These are phyloP conservation scores for Rhyacichthys aspro DNA, from an alignment of 2,797 vertebrate species.

Conservation along the genomic window DNA sequence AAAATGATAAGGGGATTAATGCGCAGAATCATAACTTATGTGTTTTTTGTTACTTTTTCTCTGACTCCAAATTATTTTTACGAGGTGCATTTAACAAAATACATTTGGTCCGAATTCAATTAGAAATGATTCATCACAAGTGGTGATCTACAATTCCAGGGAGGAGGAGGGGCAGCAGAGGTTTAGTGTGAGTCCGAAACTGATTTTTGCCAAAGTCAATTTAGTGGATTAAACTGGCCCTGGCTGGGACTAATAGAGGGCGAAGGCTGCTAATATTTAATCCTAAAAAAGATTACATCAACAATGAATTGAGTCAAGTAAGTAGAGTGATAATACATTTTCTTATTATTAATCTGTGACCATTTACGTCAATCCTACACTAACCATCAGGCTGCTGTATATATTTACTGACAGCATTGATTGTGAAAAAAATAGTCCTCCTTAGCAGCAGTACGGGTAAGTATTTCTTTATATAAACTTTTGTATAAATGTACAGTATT, in stretches of 20 bases:
- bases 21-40: neutral
- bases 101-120: constrained; percentile 9
- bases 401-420: neutral
- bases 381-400: neutral
- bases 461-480: constrained; percentile 3
- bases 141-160: constrained; percentile 3
- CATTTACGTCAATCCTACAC: neutral
- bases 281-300: constrained; percentile 10
- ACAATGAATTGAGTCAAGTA: neutral
- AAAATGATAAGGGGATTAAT: neutral
- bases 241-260: constrained; percentile 2
- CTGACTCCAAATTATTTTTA: neutral
- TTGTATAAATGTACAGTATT: constrained; percentile 1
- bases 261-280: constrained; percentile 9
- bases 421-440: too few relatives aligned
- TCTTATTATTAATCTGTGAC: neutral
- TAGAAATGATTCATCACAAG: constrained; percentile 4
- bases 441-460: neutral
- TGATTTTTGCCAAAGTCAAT: constrained; percentile 11
- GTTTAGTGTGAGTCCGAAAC: constrained; percentile 2
- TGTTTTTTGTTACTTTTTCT: neutral
- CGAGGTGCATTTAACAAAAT: constrained; percentile 11
- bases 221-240: constrained; percentile 14
- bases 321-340: neutral
- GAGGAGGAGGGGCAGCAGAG: neutral